phyloP scores from a whole-genome alignment of 2,797 vertebrate species.

The Hybognathus amarus region DNA sequence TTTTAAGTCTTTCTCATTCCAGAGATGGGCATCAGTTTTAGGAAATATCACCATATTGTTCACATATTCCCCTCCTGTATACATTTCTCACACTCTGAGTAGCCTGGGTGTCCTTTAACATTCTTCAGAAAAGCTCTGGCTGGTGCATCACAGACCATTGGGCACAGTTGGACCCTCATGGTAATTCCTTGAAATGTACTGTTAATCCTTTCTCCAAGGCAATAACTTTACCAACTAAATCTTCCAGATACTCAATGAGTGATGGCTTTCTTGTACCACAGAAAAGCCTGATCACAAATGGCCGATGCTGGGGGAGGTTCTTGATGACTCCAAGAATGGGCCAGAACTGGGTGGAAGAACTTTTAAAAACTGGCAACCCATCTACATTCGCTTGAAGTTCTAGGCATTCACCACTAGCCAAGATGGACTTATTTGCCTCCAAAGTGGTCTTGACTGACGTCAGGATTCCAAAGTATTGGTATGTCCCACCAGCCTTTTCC shows the following conservation, averaged over 20 bases:
- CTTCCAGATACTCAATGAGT: not conserved
- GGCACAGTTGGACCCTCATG: not conserved
- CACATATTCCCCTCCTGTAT: constrained; percentile 12
- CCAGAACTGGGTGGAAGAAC: not conserved
- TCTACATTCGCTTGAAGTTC: constrained; percentile 6
- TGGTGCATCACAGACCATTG: constrained; percentile 20
- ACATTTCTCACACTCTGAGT: constrained; percentile 28
- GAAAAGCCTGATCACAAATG: constrained; percentile 4
- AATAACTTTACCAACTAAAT: not conserved
- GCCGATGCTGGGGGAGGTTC: not conserved
- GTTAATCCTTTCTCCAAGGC: not conserved
- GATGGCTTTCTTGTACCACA: not conserved
- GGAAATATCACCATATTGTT: not conserved
- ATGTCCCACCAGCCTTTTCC: constrained; percentile 23
- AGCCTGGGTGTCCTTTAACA: constrained; percentile 39
- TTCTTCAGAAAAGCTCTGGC: constrained; percentile 31
- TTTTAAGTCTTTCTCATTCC: not conserved
- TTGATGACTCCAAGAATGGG: not conserved
- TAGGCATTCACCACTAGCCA: not conserved
- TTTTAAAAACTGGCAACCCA: not conserved
- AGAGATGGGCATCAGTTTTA: not conserved
- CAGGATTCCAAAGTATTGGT: constrained; percentile 5
- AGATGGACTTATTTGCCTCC: not conserved
- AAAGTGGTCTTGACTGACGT: not conserved
- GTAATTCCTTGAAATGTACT: not conserved